Evolutionary conservation across 1,140 invertebrate species (phyloP).

Genomic region (Temnothorax longispinosus): DNA sequence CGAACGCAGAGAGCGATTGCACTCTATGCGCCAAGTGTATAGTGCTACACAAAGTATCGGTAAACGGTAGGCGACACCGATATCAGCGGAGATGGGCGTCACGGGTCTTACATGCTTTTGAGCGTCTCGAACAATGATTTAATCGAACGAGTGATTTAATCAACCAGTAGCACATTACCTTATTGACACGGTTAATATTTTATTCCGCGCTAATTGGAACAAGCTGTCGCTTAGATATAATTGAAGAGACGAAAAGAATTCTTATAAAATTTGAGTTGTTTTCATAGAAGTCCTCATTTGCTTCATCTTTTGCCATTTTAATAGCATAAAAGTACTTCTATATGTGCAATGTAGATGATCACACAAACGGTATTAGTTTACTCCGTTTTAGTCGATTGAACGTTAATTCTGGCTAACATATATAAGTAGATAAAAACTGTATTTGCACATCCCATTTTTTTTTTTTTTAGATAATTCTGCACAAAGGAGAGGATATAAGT

Average conservation of each 20-base stretch:
- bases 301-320: background rate
- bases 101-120: slow-evolving; percentile 8
- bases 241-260: background rate
- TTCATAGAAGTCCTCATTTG: background rate
- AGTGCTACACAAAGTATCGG: slow-evolving; percentile 40
- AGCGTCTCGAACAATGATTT: background rate
- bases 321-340: background rate
- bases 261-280: background rate
- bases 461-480: background rate
- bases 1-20: background rate
- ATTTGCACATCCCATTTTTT: background rate
- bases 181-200: slow-evolving; percentile 39
- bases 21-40: slow-evolving; percentile 18
- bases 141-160: slow-evolving; percentile 51
- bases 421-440: background rate
- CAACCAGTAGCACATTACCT: background rate
- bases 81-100: background rate
- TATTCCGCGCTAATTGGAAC: background rate
- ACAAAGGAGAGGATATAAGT: background rate
- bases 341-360: no score
- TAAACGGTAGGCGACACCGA: slow-evolving; percentile 40
- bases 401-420: background rate
- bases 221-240: background rate
- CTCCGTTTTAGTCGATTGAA: background rate
- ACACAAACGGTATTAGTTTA: background rate